A percentile compares a stretch with the other conserved stretches of the same genome.
phyloP scores from a whole-genome alignment of 2,888 invertebrate genomes.

The Pristionchus entomophagus region DNA sequence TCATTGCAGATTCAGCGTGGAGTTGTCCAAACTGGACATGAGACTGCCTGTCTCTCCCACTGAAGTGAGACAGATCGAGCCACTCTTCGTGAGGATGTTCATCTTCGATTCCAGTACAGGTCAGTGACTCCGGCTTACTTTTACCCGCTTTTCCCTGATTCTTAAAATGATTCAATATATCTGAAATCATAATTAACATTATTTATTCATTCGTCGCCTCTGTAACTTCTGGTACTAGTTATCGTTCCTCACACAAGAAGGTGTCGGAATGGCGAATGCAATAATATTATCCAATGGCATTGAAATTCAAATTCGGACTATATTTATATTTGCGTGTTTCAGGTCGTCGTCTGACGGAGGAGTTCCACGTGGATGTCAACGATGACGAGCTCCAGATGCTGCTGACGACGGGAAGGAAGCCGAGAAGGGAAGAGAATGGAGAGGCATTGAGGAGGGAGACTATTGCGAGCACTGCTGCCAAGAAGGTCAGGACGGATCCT shows the following conservation, averaged over 20 bases:
- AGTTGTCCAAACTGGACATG: slow-evolving; percentile 48
- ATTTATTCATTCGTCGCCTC: no score
- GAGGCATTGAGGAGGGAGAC: slow-evolving; percentile 26
- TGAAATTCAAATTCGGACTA: no score
- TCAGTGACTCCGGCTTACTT: slow-evolving; percentile 81
- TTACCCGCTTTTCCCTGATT: no score
- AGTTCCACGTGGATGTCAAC: slow-evolving; percentile 64
- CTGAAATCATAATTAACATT: no score
- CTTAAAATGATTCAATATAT: no score
- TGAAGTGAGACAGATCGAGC: slow-evolving; percentile 83
- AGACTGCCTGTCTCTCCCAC: slow-evolving; percentile 48
- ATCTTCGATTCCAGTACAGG: slow-evolving; percentile 86
- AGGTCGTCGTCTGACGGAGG: slow-evolving; percentile 68
- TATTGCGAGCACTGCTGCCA: slow-evolving; percentile 10
- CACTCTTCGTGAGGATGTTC: slow-evolving; percentile 91
- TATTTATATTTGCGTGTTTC: no score
- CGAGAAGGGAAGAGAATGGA: slow-evolving; percentile 24
- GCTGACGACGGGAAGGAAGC: background rate
- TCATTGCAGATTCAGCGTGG: slow-evolving; percentile 47
- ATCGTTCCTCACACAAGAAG: no score
- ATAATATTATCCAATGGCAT: no score
- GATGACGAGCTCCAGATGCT: slow-evolving; percentile 53
- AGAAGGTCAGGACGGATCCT: slow-evolving; percentile 16
- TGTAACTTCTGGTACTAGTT: no score
- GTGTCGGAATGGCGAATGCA: no score